Evolutionary conservation across 2,113 vertebrate species (phyloP), one percentile per base, ranked within the genome.

Genomic region (Epinephelus cyanopodus): DNA sequence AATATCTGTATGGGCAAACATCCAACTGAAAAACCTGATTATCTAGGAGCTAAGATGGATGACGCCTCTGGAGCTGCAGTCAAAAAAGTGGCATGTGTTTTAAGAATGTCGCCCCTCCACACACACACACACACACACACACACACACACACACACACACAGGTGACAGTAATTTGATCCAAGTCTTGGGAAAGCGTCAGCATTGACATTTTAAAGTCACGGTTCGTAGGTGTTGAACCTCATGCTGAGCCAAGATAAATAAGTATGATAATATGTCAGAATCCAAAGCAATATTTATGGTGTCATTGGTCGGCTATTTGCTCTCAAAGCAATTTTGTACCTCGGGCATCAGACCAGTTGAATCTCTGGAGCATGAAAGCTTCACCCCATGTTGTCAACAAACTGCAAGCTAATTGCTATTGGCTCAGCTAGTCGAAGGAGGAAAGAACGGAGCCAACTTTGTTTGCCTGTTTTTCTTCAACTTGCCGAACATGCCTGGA

Each of bases 351-450:
- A 27, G 69, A 77, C 21, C 52, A 45, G 57, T 68, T 81, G 27
- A 62, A 53, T 77, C 50, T 79, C 57, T 21, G 53, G 50, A 66
- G 64, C 82, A 62, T 60, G 29, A 69, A 47, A 45, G 48, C 48
- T 18, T 83, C 48, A 57, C 60, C 45, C 37, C 53, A n/a, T 14
- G 33, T 65, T 77, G 23, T 84, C 72, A 82, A 64, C 70, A 79
- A 74, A 80, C 65, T 63, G n/a, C 64, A 58, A 33, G 77, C 83
- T 85, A 83, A 83, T 83, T 78, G 54, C 72, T 76, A 54, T 72
- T 83, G 65, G 74, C 80, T 77, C 21, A 8, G 54, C 63, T 27
- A n/a, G 67, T 66, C 23, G 56, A 78, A 37, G 45, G 14, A 65
- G 21, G 48, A 54, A 50, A 67, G 47, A 68, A 19, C 2, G 1